Evolutionary conservation across 2,797 vertebrate species (phyloP), one percentile per base, ranked within the genome.

Genomic region (Kryptopterus vitreolus): DNA sequence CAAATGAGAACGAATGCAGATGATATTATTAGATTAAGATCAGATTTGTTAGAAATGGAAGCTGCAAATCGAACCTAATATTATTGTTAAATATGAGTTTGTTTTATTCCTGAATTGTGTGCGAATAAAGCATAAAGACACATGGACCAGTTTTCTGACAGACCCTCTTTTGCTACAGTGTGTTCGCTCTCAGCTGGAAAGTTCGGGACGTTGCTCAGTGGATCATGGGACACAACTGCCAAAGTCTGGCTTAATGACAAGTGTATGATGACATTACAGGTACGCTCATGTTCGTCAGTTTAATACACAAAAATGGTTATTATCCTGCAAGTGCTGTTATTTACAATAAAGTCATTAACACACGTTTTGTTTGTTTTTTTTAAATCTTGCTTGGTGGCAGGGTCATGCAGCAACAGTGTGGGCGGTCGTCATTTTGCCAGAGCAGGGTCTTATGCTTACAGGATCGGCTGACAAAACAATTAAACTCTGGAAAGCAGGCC

Each of bases 191-290:
- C 98, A 0, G 95, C 97, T 87, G 98, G 98, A 82, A 99, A 96
- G 90, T 99, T 99, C 87, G 98, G 98, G 52, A 99, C 97, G 0
- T 93, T 99, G 78, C 86, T 99, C 87, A 99, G 97, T 76, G 98
- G 98, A 85, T 99, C 98, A 1, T 99, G 98, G 98, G 98, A 99
- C 88, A 96, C 95, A 0, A 98, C 97, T 72, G 96, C 96, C 73
- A 99, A 98, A 92, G 96, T 99, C 20, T 99, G 98, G 98, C 93
- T 99, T 83, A 96, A 94, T 89, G 97, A 98, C 84, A 98, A 97
- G 87, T 99, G 97, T 89, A 96, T 99, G 97, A 99, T 99, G 97
- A 99, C 96, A 1, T 89, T 99, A 87, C 94, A 99, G 97, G 98
- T 99, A 93, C 65, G 74, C 18, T 22, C 33, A 50, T 4, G 2